A percentile compares a stretch with the other conserved stretches of the same genome.
Evolutionary conservation across 1,140 invertebrate species (phyloP).

Genomic region (Drosophila virilis): DNA sequence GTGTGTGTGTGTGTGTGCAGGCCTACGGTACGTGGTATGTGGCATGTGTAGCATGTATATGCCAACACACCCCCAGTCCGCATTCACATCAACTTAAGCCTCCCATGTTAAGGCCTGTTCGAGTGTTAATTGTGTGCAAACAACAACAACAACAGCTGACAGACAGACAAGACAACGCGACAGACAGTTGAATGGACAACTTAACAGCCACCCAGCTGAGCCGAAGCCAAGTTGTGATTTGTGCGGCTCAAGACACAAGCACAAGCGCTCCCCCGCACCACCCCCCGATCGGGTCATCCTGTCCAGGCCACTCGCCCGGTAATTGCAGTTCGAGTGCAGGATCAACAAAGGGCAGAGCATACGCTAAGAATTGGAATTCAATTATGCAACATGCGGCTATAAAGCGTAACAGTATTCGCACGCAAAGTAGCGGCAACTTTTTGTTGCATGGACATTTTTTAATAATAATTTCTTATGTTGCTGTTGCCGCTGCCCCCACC

Average conservation of each 20-base stretch:
- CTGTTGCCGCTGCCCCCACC: constrained; percentile 12
- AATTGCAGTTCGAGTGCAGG: constrained; percentile 14
- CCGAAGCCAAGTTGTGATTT: constrained; percentile 17
- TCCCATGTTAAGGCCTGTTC: constrained; percentile 62
- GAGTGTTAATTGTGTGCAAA: constrained; percentile 77
- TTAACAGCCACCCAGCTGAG: constrained; percentile 2
- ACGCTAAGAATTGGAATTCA: constrained; percentile 21
- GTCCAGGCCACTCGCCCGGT: background rate
- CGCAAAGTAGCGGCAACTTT: constrained; percentile 4
- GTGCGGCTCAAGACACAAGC: constrained; percentile 19
- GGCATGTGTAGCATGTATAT: constrained; percentile 8
- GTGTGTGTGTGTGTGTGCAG: constrained; percentile 44
- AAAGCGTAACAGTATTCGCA: background rate
- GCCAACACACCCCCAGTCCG: background rate
- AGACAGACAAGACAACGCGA: constrained; percentile 10
- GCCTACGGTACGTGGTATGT: constrained; percentile 29
- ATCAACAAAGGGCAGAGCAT: constrained; percentile 2
- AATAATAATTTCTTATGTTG: constrained; percentile 43
- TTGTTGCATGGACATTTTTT: constrained; percentile 27
- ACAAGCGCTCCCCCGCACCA: background rate
- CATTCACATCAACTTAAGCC: constrained; percentile 46
- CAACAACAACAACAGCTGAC: constrained; percentile 59
- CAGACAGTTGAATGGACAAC: constrained; percentile 7
- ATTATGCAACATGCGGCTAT: constrained; percentile 32
- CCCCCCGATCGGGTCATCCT: background rate